These are phyloP conservation scores for Mus musculus DNA, from an alignment of 2,113 vertebrate genomes.

Conservation along the genomic window GRCm39 chr11:79579001-79579500, in stretches of 20 bases:
- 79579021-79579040: neutral
- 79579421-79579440: too few species aligned
- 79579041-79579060: neutral
- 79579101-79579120: neutral
- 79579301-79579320: neutral
- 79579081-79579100: neutral
- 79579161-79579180: neutral
- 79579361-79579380: neutral
- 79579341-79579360: neutral
- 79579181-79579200: neutral
- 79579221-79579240: neutral
- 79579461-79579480: neutral
- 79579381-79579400: neutral
- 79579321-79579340: neutral
- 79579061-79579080: neutral
- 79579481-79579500: neutral
- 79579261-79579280: neutral
- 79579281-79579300: neutral
- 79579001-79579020: neutral
- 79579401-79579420: neutral
- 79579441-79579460: neutral
- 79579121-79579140: neutral
- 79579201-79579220: neutral
- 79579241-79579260: too few species aligned
- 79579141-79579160: neutral